phyloP scores from a whole-genome alignment of 35 echinoderm and acorn worm species.

The Anneissia japonica region DNA sequence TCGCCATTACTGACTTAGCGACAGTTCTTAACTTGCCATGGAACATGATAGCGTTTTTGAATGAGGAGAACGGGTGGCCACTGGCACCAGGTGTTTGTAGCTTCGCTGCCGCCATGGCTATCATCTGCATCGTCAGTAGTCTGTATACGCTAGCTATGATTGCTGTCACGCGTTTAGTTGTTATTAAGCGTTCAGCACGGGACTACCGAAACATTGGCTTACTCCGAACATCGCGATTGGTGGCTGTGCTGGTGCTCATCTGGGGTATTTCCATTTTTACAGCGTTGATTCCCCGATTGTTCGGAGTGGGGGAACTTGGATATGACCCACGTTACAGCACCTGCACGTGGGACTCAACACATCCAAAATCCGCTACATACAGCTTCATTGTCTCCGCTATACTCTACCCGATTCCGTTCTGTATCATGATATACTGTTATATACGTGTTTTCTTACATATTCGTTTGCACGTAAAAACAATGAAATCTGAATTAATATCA shows the following conservation, averaged over 20 bases:
- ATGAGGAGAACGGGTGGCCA: constrained; percentile 40
- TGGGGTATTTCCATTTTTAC: constrained; percentile 62
- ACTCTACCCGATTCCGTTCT: constrained; percentile 45
- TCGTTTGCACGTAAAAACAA: constrained; percentile 42
- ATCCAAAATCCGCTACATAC: constrained; percentile 48
- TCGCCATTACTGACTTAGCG: constrained; percentile 77
- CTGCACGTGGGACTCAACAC: constrained; percentile 43
- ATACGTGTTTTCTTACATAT: constrained; percentile 47
- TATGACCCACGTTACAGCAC: constrained; percentile 69
- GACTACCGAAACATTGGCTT: constrained; percentile 40
- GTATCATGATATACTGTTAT: constrained; percentile 61
- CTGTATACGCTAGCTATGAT: constrained; percentile 57
- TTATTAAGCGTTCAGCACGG: constrained; percentile 39
- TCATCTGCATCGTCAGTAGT: constrained; percentile 62
- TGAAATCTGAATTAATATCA: neutral
- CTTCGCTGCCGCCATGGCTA: constrained; percentile 41
- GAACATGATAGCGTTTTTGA: constrained; percentile 26
- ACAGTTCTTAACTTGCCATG: constrained; percentile 62
- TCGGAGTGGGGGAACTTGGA: constrained; percentile 54
- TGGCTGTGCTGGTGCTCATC: constrained; percentile 37
- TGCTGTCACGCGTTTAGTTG: constrained; percentile 50
- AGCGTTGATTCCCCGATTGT: constrained; percentile 32
- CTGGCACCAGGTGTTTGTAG: constrained; percentile 40
- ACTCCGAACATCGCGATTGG: constrained; percentile 31
- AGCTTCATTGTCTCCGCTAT: constrained; percentile 44